Evolutionary conservation across 1,140 invertebrate genomes (phyloP).

Genomic region (Megathymus violae): DNA sequence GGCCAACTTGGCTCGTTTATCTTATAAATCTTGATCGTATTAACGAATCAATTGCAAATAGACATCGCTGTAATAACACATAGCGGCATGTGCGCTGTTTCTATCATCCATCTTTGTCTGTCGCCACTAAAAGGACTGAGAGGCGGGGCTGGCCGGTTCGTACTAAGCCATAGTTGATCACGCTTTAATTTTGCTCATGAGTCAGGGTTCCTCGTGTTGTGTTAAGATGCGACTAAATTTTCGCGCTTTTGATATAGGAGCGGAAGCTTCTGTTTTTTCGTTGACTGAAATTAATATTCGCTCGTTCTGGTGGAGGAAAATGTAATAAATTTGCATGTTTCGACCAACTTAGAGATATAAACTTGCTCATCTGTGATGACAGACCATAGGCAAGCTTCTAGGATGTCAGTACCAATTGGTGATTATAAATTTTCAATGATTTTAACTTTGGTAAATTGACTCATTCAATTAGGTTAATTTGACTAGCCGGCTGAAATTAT

Average conservation of each 20-base stretch:
- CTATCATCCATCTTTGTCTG: conserved; percentile 7
- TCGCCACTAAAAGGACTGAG: not conserved
- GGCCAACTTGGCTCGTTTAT: conserved; percentile 17
- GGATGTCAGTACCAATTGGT: no score
- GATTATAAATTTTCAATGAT: no score
- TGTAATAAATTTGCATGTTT: no score
- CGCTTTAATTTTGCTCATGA: conserved; percentile 29
- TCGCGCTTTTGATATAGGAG: not conserved
- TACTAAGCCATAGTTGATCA: conserved; percentile 23
- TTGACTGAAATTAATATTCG: not conserved
- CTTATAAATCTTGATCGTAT: conserved; percentile 20
- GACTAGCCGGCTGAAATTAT: no score
- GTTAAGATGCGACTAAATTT: conserved; percentile 29
- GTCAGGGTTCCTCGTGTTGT: conserved; percentile 10
- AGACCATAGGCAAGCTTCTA: no score
- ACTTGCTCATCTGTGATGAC: no score
- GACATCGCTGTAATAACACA: conserved; percentile 1
- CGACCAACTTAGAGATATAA: no score
- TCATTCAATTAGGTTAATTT: no score
- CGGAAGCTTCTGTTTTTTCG: not conserved
- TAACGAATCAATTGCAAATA: conserved; percentile 25
- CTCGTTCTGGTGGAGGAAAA: not conserved
- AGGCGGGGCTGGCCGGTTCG: not conserved
- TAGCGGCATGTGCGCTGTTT: not conserved
- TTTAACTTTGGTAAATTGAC: no score